A percentile compares a stretch with the other conserved stretches of the same genome.
Conservation (phyloP, 1,140 invertebrate species). For the Planococcus citri region DNA sequence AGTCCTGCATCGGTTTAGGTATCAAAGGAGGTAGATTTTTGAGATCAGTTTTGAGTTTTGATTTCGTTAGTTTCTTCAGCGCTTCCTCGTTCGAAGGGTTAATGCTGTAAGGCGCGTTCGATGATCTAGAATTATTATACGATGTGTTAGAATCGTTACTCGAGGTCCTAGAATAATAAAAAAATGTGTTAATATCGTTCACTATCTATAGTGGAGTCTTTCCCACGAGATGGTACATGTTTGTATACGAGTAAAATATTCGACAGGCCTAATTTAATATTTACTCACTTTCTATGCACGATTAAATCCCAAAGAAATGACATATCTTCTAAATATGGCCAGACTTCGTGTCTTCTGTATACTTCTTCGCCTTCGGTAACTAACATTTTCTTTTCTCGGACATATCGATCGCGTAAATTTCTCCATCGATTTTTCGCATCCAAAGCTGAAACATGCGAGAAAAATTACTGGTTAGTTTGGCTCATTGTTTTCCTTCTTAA, state of each 20-base stretch:
- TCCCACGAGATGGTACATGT: too few species aligned
- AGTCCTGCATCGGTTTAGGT: conserved; percentile 15
- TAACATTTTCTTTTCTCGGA: conserved; percentile 11
- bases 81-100: neutral
- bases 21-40: conserved; percentile 9
- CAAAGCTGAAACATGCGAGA: neutral
- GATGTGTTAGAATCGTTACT: too few species aligned
- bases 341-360: conserved; percentile 4
- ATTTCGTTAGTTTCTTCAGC: neutral
- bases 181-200: too few species aligned
- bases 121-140: neutral
- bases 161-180: too few species aligned
- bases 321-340: conserved; percentile 11
- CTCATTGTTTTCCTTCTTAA: too few species aligned
- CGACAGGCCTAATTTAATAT: neutral
- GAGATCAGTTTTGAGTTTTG: conserved; percentile 10
- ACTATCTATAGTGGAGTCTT: neutral
- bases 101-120: neutral
- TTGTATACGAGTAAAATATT: too few species aligned
- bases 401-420: conserved; percentile 11
- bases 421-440: conserved; percentile 14
- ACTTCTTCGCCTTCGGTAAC: conserved; percentile 13
- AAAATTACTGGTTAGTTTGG: neutral
- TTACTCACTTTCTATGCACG: neutral
- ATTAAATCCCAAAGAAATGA: conserved; percentile 8